Percentiles rank a stretch among this genome's conserved stretches.
phyloP scores from a whole-genome alignment of 2,113 vertebrate species.

The Pedetes capensis region DNA sequence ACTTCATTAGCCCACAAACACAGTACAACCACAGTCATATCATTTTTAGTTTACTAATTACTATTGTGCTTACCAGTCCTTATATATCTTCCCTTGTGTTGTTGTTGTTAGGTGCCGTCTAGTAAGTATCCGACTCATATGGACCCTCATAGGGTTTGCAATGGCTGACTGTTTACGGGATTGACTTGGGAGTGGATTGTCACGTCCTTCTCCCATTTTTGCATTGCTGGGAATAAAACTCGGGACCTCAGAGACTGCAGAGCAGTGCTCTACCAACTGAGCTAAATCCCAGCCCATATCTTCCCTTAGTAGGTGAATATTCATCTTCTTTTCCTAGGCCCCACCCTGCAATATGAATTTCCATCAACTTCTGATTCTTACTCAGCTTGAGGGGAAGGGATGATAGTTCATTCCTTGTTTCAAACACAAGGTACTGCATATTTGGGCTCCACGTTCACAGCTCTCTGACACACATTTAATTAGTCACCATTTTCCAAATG shows the following conservation, averaged over 20 bases:
- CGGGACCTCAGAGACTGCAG: too few relatives aligned
- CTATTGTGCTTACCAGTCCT: not conserved
- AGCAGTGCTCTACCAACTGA: too few relatives aligned
- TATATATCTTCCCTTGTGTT: too few relatives aligned
- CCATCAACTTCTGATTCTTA: not conserved
- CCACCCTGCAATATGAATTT: not conserved
- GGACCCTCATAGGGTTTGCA: too few relatives aligned
- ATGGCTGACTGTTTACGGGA: too few relatives aligned
- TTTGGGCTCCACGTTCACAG: not conserved
- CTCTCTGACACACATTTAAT: not conserved
- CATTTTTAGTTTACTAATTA: conserved; percentile 18
- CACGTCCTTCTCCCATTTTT: too few relatives aligned
- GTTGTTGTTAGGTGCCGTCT: too few relatives aligned
- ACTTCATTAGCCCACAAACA: not conserved
- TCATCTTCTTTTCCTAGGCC: not conserved
- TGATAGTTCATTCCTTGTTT: not conserved
- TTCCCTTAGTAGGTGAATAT: not conserved
- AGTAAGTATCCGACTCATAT: too few relatives aligned
- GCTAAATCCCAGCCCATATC: too few relatives aligned
- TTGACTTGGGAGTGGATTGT: too few relatives aligned
- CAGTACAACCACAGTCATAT: not conserved
- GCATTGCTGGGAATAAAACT: too few relatives aligned
- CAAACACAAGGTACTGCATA: not conserved
- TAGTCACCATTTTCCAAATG: not conserved
- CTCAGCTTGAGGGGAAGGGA: not conserved